phyloP scores from a whole-genome alignment of 2,113 vertebrate genomes.

The Microtus pennsylvanicus region DNA sequence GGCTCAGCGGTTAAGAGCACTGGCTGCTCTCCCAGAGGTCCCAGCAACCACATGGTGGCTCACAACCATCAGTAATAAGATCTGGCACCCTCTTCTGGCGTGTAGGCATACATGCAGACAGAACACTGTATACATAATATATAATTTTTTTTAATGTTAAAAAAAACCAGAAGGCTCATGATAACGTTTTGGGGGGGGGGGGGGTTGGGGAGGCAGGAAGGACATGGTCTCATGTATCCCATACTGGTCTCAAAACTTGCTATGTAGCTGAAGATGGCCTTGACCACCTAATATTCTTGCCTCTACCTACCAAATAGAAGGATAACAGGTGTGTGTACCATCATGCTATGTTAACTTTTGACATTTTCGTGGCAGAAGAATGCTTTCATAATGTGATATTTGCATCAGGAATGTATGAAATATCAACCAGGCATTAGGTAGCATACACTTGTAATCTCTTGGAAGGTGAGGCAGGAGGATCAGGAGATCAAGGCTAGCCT shows the following conservation, averaged over 20 bases:
- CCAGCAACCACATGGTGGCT: background rate
- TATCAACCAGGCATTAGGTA: background rate
- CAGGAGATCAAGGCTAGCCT: background rate
- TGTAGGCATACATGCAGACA: background rate
- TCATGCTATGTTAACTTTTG: background rate
- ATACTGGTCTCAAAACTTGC: background rate
- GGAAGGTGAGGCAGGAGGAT: background rate
- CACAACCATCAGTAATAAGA: background rate
- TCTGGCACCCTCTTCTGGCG: background rate
- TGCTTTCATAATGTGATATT: constrained; percentile 21
- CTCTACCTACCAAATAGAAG: background rate
- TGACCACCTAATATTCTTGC: background rate
- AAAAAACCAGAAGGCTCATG: background rate
- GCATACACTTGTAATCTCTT: background rate
- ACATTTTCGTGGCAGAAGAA: background rate
- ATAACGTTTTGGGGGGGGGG: background rate
- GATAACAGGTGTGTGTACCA: background rate
- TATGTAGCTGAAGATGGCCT: background rate
- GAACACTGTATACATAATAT: background rate
- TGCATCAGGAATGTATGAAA: background rate
- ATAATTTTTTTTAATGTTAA: background rate
- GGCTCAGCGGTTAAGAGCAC: background rate
- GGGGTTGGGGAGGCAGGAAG: too few relatives aligned
- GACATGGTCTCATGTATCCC: too few relatives aligned
- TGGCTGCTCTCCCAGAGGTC: background rate